Base-by-base conservation (phyloP, 1,140 invertebrate species). In the Agrypnia vestita region DNA sequence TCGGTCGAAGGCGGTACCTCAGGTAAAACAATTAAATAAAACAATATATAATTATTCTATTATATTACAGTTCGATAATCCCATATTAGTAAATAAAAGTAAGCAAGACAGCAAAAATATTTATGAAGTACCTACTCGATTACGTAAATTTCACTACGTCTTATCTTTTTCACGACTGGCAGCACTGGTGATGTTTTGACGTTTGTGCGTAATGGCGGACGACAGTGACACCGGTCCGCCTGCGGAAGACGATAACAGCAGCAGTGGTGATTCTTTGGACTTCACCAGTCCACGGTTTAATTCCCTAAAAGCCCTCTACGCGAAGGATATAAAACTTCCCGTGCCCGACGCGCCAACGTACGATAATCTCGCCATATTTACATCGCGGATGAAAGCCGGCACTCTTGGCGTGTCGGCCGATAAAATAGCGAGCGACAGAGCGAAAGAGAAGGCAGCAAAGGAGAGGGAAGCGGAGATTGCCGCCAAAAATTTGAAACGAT, bases 261-360 rank as follows among this genome's bases (percentile, higher is more conserved):
- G 49, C 69, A 73, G 69, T 73, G 81, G 78, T n/a, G 47, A 78
- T 56, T 35, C 62, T 53, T 55, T 69, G 43, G 91, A 94, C 82
- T 86, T 90, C 49, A 88, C 82, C 35, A 93, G 91, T 82, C 88
- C 90, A 3, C 85, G 87, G 56, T 94, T 95, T 69, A 90, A 94
- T 86, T 90, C 93, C 0, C 59, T 93, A 0, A 90, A 90, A 82
- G 93, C 92, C 0, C 83, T 95, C 4, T 91, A 91, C 62, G 88
- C 90, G 0, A 47, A 86, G 4, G 89, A 91, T 80, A 83, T 89
- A 0, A 82, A 82, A 73, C 47, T 93, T 1, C 91, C 91, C 0
- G 74, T 84, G 3, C 82, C 86, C 0, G 84, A 86, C 10, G 92
- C 90, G 4, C 90, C 89, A 69, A 80, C 86, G 51, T 91, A 87